Conservation (phyloP, 1,140 invertebrate species). For the Campoletis sonorensis region DNA sequence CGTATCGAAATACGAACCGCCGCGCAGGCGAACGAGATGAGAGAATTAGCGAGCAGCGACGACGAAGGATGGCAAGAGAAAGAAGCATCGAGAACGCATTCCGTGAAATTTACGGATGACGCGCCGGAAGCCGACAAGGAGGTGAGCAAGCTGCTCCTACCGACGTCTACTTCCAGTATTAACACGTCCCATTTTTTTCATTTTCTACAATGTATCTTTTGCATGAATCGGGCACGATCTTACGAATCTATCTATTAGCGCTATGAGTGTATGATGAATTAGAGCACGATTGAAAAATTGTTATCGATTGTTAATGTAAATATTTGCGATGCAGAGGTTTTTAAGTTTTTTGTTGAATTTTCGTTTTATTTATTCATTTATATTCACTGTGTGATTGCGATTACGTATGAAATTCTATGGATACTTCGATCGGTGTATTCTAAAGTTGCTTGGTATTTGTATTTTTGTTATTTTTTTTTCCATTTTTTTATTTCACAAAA, state of each 20-base stretch:
- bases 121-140: slow-evolving; percentile 85
- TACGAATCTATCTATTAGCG: slow-evolving; percentile 54
- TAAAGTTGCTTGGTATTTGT: slow-evolving; percentile 25
- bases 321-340: slow-evolving; percentile 23
- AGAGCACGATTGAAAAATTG: slow-evolving; percentile 19
- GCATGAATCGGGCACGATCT: slow-evolving; percentile 54
- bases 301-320: slow-evolving; percentile 34
- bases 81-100: slow-evolving; percentile 88
- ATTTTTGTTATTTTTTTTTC: slow-evolving; percentile 16
- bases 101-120: slow-evolving; percentile 93
- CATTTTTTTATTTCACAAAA: too few species aligned
- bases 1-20: slow-evolving; percentile 64
- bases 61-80: slow-evolving; percentile 87
- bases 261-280: slow-evolving; percentile 26
- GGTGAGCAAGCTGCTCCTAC: slow-evolving; percentile 75
- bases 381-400: slow-evolving; percentile 18
- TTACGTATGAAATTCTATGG: not conserved
- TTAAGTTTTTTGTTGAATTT: not conserved
- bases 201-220: slow-evolving; percentile 48
- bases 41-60: slow-evolving; percentile 74
- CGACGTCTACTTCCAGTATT: slow-evolving; percentile 32
- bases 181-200: slow-evolving; percentile 50
- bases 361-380: slow-evolving; percentile 12
- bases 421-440: slow-evolving; percentile 1
- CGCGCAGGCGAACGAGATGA: slow-evolving; percentile 66